phyloP scores from a whole-genome alignment of 2,888 invertebrate species.

The Stenodema calcarata region DNA sequence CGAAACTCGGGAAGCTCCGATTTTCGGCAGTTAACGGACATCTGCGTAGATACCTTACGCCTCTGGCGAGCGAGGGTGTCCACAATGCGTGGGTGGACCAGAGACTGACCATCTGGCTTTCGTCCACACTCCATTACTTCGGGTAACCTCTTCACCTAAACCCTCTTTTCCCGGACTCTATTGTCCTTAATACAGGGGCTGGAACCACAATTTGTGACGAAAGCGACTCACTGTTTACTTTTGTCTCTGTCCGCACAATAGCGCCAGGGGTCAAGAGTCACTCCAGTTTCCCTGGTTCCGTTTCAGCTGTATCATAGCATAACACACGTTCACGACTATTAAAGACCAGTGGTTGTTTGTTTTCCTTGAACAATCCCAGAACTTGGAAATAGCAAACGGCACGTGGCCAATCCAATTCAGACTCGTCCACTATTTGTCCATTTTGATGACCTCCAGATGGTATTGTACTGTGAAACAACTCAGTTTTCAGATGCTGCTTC shows the following conservation, averaged over 20 bases:
- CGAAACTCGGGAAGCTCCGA: not conserved
- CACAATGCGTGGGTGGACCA: slow-evolving; percentile 44
- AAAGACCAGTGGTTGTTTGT: not conserved
- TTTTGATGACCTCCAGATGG: not conserved
- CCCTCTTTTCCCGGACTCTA: not conserved
- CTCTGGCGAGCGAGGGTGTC: not conserved
- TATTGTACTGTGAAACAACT: too few species aligned
- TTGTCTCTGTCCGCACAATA: not conserved
- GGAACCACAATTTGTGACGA: slow-evolving; percentile 41
- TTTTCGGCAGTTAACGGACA: slow-evolving; percentile 22
- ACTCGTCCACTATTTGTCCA: not conserved
- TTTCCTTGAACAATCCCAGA: not conserved
- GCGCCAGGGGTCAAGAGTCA: slow-evolving; percentile 24
- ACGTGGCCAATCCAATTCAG: not conserved
- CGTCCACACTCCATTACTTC: slow-evolving; percentile 35
- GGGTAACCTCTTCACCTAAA: not conserved
- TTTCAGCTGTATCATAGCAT: not conserved
- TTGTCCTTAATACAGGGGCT: slow-evolving; percentile 37
- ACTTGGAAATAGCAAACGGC: not conserved
- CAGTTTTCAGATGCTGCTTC: too few species aligned
- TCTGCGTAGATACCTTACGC: slow-evolving; percentile 24
- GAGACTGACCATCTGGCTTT: slow-evolving; percentile 36
- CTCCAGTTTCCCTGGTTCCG: not conserved
- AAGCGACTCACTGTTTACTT: slow-evolving; percentile 9
- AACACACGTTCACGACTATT: not conserved